Conservation (phyloP, 2,113 vertebrate species). For the Odocoileus virginianus region DNA sequence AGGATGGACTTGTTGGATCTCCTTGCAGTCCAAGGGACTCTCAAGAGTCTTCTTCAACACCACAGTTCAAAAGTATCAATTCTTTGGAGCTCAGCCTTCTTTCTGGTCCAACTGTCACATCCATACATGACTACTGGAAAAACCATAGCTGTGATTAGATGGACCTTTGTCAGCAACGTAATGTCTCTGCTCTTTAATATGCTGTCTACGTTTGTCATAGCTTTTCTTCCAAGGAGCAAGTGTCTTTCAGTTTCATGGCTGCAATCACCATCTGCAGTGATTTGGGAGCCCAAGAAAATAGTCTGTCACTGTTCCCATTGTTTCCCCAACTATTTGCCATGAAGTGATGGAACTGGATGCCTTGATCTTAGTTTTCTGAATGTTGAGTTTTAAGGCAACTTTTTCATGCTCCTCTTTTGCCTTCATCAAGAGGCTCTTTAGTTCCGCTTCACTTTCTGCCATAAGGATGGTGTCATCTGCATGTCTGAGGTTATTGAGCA, state of each 20-base stretch:
- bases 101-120: not conserved
- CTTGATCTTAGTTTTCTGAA: not conserved
- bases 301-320: not conserved
- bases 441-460: not conserved
- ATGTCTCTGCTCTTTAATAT: not conserved
- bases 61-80: not conserved
- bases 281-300: not conserved
- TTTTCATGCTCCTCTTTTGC: not conserved
- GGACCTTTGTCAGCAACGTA: not conserved
- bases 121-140: not conserved
- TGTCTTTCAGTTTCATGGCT: not conserved
- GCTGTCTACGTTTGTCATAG: not conserved
- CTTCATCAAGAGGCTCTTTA: not conserved
- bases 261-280: not conserved
- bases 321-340: not conserved
- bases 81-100: fast-evolving
- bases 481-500: not conserved
- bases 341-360: not conserved
- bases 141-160: not conserved
- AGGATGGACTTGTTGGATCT: not conserved
- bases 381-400: not conserved
- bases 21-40: not conserved
- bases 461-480: not conserved
- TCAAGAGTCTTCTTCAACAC: not conserved
- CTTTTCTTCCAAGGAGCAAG: not conserved